Conservation (phyloP, 2,888 invertebrate genomes). For the Amblyteles armatorius region DNA sequence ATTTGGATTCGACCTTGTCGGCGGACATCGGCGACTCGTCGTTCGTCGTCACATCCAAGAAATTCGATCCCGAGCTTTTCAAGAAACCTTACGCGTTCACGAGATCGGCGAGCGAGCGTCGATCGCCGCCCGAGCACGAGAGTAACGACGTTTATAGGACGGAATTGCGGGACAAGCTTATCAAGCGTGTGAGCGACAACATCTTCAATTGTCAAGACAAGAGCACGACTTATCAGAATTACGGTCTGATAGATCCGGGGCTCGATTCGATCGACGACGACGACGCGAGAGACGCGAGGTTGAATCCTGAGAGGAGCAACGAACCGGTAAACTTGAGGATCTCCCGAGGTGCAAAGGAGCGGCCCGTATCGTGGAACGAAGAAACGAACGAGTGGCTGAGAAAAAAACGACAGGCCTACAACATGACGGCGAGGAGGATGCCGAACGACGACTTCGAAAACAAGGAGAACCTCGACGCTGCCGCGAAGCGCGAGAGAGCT, state of each 20-base stretch:
- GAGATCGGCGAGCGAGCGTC: conserved; percentile 78
- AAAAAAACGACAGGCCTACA: conserved; percentile 79
- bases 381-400: conserved; percentile 79
- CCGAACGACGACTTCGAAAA: conserved; percentile 69
- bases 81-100: conserved; percentile 79
- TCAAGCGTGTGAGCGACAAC: conserved; percentile 78
- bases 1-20: conserved; percentile 87
- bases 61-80: conserved; percentile 81
- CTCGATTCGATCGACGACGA: conserved; percentile 18
- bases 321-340: conserved; percentile 24
- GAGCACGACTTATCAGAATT: conserved; percentile 79
- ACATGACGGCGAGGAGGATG: conserved; percentile 74
- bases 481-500: conserved; percentile 56
- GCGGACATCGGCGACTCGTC: conserved; percentile 87
- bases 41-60: conserved; percentile 86
- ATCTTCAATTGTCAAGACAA: conserved; percentile 76
- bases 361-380: conserved; percentile 81
- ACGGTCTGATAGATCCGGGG: conserved; percentile 78
- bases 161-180: conserved; percentile 71
- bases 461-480: conserved; percentile 76
- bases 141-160: conserved; percentile 3
- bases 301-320: conserved; percentile 72
- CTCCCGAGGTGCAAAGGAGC: conserved; percentile 71
- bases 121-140: conserved; percentile 48
- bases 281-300: conserved; percentile 70